Evolutionary conservation across 2,797 vertebrate genomes (phyloP).

Genomic region (Anableps anableps): DNA sequence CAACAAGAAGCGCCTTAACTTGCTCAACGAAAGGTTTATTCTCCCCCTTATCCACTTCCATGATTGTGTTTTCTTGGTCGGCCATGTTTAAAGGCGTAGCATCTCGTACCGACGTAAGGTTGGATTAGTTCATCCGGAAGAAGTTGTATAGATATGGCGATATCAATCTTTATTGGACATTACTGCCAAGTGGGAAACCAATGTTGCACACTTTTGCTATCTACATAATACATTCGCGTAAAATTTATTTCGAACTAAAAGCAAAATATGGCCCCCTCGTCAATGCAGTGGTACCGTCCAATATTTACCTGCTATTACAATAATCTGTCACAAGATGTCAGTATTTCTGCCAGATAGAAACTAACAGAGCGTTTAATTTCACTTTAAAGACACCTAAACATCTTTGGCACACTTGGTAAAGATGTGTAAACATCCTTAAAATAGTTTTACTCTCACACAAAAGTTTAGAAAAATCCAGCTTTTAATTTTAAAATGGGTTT

Average conservation of each 20-base stretch:
- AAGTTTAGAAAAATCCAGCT: not conserved
- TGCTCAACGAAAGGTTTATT: slow-evolving; percentile 32
- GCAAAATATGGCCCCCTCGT: not conserved
- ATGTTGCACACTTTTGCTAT: not conserved
- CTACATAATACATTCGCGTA: accelerated
- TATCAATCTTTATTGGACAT: too few species aligned
- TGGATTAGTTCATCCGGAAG: slow-evolving; percentile 3
- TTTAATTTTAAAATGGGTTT: not conserved
- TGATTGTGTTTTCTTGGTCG: slow-evolving; percentile 73
- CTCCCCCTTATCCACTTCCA: slow-evolving; percentile 57
- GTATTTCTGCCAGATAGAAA: not conserved
- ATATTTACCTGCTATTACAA: not conserved
- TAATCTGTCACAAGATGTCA: slow-evolving; percentile 21
- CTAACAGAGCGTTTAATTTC: not conserved
- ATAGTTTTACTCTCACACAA: not conserved
- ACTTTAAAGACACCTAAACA: not conserved
- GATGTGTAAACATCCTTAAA: not conserved
- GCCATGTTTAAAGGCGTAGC: slow-evolving; percentile 76
- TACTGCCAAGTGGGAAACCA: not conserved
- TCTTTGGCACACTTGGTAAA: not conserved
- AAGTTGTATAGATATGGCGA: not conserved
- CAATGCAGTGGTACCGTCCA: slow-evolving; percentile 41
- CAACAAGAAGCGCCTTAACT: slow-evolving; percentile 21
- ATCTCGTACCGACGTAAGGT: slow-evolving; percentile 16
- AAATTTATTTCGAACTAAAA: not conserved